Conservation (phyloP, 2,113 vertebrate species). For the Psittacara wagleri region DNA sequence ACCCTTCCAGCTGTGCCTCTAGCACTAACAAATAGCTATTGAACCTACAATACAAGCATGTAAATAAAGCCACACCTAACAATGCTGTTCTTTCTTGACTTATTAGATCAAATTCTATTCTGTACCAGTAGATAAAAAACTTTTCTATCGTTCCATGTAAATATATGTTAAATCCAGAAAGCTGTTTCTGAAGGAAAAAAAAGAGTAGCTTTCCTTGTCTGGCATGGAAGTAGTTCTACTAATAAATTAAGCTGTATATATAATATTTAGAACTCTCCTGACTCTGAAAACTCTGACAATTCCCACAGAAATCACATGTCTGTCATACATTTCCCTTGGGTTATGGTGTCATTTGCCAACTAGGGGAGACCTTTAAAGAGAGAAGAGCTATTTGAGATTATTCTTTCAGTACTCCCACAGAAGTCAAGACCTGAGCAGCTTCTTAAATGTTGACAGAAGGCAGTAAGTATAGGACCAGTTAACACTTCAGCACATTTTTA, state of each 20-base stretch:
- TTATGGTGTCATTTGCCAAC: slow-evolving; percentile 37
- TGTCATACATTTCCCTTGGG: slow-evolving; percentile 40
- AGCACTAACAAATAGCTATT: background rate
- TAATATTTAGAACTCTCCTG: background rate
- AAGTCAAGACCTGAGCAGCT: slow-evolving; percentile 35
- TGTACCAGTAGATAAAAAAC: background rate
- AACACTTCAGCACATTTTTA: slow-evolving; percentile 29
- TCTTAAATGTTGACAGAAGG: slow-evolving; percentile 53
- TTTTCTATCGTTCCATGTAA: background rate
- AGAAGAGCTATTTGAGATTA: slow-evolving; percentile 21
- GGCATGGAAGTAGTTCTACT: background rate
- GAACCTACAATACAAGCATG: background rate
- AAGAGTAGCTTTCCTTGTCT: background rate
- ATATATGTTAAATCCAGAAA: background rate
- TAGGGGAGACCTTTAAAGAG: slow-evolving; percentile 42
- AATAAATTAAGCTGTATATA: background rate
- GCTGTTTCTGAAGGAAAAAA: background rate
- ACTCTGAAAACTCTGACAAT: background rate
- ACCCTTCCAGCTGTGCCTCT: background rate
- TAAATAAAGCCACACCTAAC: background rate
- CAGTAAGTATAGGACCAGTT: background rate
- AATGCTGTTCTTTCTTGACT: background rate
- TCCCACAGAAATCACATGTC: slow-evolving; percentile 31
- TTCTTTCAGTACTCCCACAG: slow-evolving; percentile 42
- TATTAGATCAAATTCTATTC: background rate